Base-by-base conservation (phyloP, 1,140 invertebrate species). In the Aphelinus atriplicis region DNA sequence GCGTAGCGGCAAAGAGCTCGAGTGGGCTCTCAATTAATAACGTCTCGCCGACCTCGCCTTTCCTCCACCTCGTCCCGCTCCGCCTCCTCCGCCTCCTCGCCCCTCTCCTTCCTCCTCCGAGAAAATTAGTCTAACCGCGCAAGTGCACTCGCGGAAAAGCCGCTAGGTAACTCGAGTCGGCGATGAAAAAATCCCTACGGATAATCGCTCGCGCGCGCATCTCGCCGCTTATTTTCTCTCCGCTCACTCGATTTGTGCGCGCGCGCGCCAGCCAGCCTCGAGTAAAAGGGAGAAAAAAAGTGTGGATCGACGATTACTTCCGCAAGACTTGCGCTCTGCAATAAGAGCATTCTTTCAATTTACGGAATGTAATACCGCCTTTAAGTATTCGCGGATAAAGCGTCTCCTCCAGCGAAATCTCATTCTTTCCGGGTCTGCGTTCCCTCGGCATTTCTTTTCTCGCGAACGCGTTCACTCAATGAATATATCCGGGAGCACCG, bases 381-480 rank as follows among this genome's bases (percentile, higher is more conserved):
- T 72, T 56, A 75, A 78, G 75, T 71, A 78, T 79, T 79, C 78
- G 73, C 48, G 51, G 58, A 78, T 73, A 77, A 74, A 58, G 71
- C 10, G 65, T 50, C 50, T 60, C 53, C 64, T 60, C 9, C 7
- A 68, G 78, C 74, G 66, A 78, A 80, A 78, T 80, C 78, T 80
- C 78, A 78, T 78, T 77, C 80, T 80, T 79, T 62, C 72, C 46
- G n/a, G 26, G n/a, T 58, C 60, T 73, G 79, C 77, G 72, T 79
- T 78, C 55, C 50, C 46, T 58, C 2, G 48, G 75, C 71, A 69
- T 71, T 62, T 63, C 71, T 68, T 42, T 57, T 42, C 47, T 56
- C 66, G 55, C 43, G 61, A 26, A 26, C 56, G 76, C 55, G 63
- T 61, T 60, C 64, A 61, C 71, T 73, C 63, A 67, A 73, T 73